A percentile compares a stretch with the other conserved stretches of the same genome.
phyloP scores from a whole-genome alignment of 2,113 vertebrate species.

The Saguinus midas region DNA sequence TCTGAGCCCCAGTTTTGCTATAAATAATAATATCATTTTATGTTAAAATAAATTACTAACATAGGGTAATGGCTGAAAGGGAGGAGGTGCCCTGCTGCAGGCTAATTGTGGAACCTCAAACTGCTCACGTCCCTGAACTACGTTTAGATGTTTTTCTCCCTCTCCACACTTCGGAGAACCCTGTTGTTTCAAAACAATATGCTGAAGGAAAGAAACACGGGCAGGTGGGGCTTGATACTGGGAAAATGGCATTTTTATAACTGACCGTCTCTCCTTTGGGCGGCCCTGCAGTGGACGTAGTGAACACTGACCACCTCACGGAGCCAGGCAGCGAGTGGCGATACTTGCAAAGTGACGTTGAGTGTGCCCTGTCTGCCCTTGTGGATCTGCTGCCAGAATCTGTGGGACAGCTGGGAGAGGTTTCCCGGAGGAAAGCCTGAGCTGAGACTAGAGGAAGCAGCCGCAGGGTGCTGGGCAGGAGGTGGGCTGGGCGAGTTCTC shows the following conservation, averaged over 20 bases:
- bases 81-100: too few species aligned
- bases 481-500: not conserved
- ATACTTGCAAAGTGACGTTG: accelerated
- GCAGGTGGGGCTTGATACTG: not conserved
- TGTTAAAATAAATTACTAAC: not conserved
- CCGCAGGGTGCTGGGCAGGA: not conserved
- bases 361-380: accelerated
- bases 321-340: too few species aligned
- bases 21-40: not conserved
- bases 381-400: not conserved
- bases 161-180: not conserved
- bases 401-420: not conserved
- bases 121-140: not conserved
- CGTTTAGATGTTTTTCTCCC: not conserved
- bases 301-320: not conserved
- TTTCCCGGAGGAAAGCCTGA: not conserved
- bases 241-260: not conserved
- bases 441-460: too few species aligned
- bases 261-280: not conserved
- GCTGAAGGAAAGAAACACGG: not conserved
- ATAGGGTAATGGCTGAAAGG: not conserved
- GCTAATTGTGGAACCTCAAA: not conserved
- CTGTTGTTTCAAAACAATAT: not conserved
- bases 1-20: not conserved
- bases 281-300: not conserved